phyloP scores from a whole-genome alignment of 2,113 vertebrate species.

The Corydoras maculifer region DNA sequence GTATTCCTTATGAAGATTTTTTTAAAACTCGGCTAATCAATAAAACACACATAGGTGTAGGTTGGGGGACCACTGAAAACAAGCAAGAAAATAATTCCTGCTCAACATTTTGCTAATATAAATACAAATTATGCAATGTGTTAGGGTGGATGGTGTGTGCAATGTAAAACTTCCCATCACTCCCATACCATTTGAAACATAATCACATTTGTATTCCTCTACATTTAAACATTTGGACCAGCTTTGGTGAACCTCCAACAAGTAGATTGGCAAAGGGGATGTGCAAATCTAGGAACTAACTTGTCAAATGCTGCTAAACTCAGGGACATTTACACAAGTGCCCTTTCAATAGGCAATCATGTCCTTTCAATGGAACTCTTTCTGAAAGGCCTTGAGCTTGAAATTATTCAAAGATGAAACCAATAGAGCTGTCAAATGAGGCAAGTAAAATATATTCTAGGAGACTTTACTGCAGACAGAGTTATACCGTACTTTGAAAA shows the following conservation, averaged over 20 bases:
- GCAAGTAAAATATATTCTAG: slow-evolving; percentile 14
- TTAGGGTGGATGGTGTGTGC: too few species aligned
- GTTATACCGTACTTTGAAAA: slow-evolving; percentile 39
- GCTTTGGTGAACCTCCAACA: background rate
- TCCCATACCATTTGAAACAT: too few species aligned
- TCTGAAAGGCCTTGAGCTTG: slow-evolving; percentile 7
- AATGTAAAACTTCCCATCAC: too few species aligned
- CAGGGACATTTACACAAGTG: slow-evolving; percentile 17
- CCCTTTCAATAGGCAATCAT: slow-evolving; percentile 17
- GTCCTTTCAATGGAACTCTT: slow-evolving; percentile 13
- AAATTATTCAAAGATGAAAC: slow-evolving; percentile 17
- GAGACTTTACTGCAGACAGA: slow-evolving; percentile 27
- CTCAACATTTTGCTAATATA: too few species aligned
- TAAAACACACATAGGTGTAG: too few species aligned
- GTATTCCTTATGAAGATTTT: too few species aligned
- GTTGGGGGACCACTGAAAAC: too few species aligned
- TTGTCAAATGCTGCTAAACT: slow-evolving; percentile 16
- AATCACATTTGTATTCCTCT: too few species aligned
- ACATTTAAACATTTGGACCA: too few species aligned
- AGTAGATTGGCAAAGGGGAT: background rate
- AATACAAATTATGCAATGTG: too few species aligned
- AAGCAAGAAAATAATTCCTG: too few species aligned
- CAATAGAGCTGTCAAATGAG: slow-evolving; percentile 30
- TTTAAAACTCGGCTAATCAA: too few species aligned
- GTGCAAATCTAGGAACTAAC: slow-evolving; percentile 5